A percentile compares a stretch with the other conserved stretches of the same genome.
Evolutionary conservation across 2,797 vertebrate species (phyloP).

Genomic region (Brotogeris chrysoptera): DNA sequence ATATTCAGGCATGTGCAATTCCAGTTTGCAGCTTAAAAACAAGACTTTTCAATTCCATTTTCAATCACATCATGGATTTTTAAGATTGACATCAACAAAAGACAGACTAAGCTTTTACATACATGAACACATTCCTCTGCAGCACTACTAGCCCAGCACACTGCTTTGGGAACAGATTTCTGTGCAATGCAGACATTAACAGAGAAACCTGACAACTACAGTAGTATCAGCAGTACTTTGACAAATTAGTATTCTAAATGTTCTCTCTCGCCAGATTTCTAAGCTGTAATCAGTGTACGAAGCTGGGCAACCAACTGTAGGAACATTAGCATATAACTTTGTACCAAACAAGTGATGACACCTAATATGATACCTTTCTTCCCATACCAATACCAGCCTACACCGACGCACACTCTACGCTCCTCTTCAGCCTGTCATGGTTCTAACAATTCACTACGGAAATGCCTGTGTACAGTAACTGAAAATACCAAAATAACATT

Average conservation of each 20-base stretch:
- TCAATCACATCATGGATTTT: background rate
- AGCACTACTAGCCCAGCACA: background rate
- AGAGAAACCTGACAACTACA: background rate
- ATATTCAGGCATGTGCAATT: background rate
- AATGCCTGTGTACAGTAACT: background rate
- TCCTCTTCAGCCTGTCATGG: background rate
- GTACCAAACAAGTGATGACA: background rate
- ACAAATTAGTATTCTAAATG: background rate
- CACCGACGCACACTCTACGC: accelerated
- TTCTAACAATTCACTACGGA: background rate
- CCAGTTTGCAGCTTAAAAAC: background rate
- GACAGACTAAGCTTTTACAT: background rate
- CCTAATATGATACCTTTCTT: background rate
- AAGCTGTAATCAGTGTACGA: background rate
- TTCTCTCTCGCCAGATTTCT: background rate
- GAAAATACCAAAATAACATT: background rate
- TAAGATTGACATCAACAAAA: background rate
- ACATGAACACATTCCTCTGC: background rate
- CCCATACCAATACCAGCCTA: background rate
- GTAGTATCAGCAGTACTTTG: background rate
- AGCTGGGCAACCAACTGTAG: background rate
- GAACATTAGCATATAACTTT: background rate
- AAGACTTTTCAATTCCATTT: background rate
- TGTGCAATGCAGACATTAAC: background rate
- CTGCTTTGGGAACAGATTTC: background rate